Base-by-base conservation (phyloP, 2,888 invertebrate genomes). In the Tromatobia lineatoria region DNA sequence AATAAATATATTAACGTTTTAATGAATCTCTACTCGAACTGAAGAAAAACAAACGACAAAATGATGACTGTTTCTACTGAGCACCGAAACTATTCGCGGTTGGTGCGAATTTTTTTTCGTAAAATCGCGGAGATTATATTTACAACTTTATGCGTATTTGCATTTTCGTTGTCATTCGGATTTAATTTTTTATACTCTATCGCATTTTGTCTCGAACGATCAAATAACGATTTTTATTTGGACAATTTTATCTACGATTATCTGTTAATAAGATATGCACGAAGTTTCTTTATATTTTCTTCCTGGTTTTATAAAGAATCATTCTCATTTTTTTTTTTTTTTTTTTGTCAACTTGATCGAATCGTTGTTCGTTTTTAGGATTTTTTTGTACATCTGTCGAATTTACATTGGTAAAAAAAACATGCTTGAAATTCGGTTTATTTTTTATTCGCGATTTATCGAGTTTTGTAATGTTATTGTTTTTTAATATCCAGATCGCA, bases 21-120 rank as follows among this genome's bases (percentile, higher is more conserved):
- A 83, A 80, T 83, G 78, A 64, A 82, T 70, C 57, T 82, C 76
- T 59, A 50, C 64, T 64, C 18, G 61, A 59, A 80, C 73, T 76
- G 38, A 70, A 54, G 47, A 66, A 75, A 23, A 64, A 59, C n/a
- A 38, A 34, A n/a, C n/a, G 34, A 61, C 34, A 38, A 66, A 76
- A 77, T 59, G 54, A 76, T 59, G 47, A 83, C 70, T 57, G 57
- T 85, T 75, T 85, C 85, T 84, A 85, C 84, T 79, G 76, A 79
- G 29, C 75, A 64, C 80, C 57, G 84, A 74, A 73, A 61, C 54
- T 3, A 73, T 67, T 42, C 82, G 71, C 79, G 84, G 83, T 87
- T 83, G 86, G 83, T 86, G 80, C 71, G 82, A 50, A 75, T 61
- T 52, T 75, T 64, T 61, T 52, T 75, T 64, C 15, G 34, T 38